A percentile compares a stretch with the other conserved stretches of the same genome.
These are phyloP conservation scores for Pyrochroa serraticornis DNA, from an alignment of 2,888 invertebrate genomes.

Conservation along the genomic window DNA sequence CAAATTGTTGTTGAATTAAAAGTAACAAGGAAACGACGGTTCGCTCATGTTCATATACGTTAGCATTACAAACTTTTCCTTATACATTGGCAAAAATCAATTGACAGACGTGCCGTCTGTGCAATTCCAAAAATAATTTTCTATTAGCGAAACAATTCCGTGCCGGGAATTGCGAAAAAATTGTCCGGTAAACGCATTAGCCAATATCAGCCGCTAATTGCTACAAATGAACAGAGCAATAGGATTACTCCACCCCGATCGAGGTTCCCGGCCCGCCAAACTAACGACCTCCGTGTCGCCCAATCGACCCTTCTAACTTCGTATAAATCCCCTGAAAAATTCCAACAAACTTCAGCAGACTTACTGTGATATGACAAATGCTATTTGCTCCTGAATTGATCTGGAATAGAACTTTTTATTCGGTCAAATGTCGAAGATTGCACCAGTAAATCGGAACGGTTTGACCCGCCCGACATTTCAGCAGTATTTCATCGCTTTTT, in stretches of 20 bases:
- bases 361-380: conserved; percentile 48
- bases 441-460: conserved; percentile 39
- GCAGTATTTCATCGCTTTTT: conserved; percentile 9
- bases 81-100: background rate
- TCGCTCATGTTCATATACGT: too few species aligned
- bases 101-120: background rate
- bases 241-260: conserved; percentile 49
- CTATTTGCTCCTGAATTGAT: conserved; percentile 47
- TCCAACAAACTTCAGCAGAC: conserved; percentile 19
- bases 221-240: conserved; percentile 55
- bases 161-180: conserved; percentile 45
- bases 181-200: conserved; percentile 50
- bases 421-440: conserved; percentile 46
- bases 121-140: conserved; percentile 44
- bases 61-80: too few species aligned
- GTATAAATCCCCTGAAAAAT: conserved; percentile 7
- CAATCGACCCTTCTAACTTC: conserved; percentile 11
- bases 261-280: conserved; percentile 34
- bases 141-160: conserved; percentile 50
- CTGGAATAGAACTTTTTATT: conserved; percentile 46
- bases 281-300: conserved; percentile 35
- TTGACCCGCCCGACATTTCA: conserved; percentile 23
- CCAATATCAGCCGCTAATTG: conserved; percentile 54
- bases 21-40: too few species aligned
- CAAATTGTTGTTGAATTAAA: too few species aligned